Evolutionary conservation across 2,797 vertebrate species (phyloP).

Genomic region (Echiichthys vipera): DNA sequence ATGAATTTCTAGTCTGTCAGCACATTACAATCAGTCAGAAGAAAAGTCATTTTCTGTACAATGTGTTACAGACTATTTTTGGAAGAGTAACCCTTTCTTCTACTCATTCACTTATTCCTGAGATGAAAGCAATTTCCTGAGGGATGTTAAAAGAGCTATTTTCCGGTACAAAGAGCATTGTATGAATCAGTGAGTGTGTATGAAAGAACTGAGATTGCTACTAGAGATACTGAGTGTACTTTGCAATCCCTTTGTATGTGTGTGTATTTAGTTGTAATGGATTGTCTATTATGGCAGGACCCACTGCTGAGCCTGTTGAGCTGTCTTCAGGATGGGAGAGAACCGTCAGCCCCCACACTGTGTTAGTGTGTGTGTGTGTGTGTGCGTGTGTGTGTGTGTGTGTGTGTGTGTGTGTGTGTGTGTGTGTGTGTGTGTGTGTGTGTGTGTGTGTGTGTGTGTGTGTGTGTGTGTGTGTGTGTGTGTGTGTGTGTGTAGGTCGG

Average conservation of each 20-base stretch:
- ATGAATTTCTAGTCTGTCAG: constrained; percentile 17
- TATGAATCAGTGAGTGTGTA: constrained; percentile 34
- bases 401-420: background rate
- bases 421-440: background rate
- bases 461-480: too few relatives aligned
- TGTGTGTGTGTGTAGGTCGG: too few relatives aligned
- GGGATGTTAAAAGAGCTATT: constrained; percentile 32
- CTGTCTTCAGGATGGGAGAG: background rate
- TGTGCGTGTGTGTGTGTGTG: background rate
- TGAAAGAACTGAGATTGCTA: constrained; percentile 7
- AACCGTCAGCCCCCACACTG: background rate
- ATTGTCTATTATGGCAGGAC: constrained; percentile 30
- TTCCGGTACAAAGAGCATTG: constrained; percentile 32
- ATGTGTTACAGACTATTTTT: constrained; percentile 28
- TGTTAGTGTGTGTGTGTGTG: background rate
- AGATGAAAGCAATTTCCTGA: constrained; percentile 37
- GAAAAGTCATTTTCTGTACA: constrained; percentile 33
- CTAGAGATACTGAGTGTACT: constrained; percentile 15
- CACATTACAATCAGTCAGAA: constrained; percentile 11
- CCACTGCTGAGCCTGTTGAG: background rate
- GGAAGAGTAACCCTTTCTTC: constrained; percentile 19
- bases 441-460: too few relatives aligned
- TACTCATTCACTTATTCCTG: constrained; percentile 22
- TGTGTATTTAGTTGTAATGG: constrained; percentile 23
- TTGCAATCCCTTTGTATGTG: constrained; percentile 21